phyloP scores from a whole-genome alignment of 2,797 vertebrate genomes.

The Amniataba percoides region DNA sequence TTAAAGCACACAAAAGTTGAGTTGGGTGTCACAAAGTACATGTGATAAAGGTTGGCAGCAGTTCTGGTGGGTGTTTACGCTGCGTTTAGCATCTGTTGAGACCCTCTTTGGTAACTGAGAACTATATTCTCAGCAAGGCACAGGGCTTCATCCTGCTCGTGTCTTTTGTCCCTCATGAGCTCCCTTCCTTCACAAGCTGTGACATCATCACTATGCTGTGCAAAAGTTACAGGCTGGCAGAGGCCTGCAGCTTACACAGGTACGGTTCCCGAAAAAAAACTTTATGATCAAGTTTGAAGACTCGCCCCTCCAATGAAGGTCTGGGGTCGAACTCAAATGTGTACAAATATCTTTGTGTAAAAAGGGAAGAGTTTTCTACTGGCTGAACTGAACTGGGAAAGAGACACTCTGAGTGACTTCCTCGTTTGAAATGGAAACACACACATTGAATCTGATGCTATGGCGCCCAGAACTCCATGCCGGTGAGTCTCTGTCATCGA shows the following conservation, averaged over 20 bases:
- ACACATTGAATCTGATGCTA: background rate
- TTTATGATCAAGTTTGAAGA: background rate
- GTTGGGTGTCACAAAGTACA: background rate
- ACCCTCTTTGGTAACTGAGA: background rate
- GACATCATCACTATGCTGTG: constrained; percentile 63
- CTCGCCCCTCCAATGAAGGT: too few species aligned
- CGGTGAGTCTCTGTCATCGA: constrained; percentile 24
- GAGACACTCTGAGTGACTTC: constrained; percentile 62
- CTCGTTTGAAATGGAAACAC: constrained; percentile 61
- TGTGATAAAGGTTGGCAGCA: background rate
- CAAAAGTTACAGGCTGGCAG: background rate
- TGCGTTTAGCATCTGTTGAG: background rate
- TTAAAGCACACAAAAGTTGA: background rate
- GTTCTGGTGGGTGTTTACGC: background rate
- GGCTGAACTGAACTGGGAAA: constrained; percentile 17
- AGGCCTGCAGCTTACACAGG: constrained; percentile 33
- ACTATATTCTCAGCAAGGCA: background rate
- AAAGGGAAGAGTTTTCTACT: constrained; percentile 12
- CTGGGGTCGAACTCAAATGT: background rate
- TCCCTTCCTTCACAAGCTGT: constrained; percentile 58
- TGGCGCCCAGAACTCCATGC: constrained; percentile 1
- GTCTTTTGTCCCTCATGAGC: constrained; percentile 69
- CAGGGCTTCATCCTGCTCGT: constrained; percentile 34
- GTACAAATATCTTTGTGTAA: constrained; percentile 14
- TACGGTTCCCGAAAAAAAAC: background rate